phyloP scores from a whole-genome alignment of 2,797 vertebrate species.

The Brachyalestes nurse region DNA sequence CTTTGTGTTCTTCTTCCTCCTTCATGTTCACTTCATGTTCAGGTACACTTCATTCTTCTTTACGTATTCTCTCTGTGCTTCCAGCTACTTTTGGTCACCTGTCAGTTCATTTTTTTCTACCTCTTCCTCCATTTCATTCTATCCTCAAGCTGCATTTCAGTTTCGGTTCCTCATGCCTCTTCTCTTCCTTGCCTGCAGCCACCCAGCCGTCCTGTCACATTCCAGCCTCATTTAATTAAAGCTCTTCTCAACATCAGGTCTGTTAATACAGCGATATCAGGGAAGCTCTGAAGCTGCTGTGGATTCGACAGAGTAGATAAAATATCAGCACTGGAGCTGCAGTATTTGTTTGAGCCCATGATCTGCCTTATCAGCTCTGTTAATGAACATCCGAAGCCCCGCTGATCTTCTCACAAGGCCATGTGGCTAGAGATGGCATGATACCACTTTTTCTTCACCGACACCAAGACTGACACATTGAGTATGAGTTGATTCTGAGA shows the following conservation, averaged over 20 bases:
- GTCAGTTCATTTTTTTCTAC: not conserved
- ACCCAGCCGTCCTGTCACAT: not conserved
- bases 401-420: not conserved
- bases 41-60: not conserved
- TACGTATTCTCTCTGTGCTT: not conserved
- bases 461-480: not conserved
- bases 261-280: not conserved
- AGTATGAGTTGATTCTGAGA: not conserved
- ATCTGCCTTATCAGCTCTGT: constrained; percentile 5
- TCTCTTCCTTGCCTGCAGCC: not conserved
- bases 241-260: constrained; percentile 1
- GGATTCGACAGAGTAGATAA: not conserved
- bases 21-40: not conserved
- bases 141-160: not conserved
- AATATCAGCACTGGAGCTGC: constrained; percentile 3
- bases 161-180: not conserved
- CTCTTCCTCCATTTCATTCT: not conserved
- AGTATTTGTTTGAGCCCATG: not conserved
- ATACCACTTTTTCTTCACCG: not conserved
- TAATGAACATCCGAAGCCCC: not conserved
- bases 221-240: constrained; percentile 1
- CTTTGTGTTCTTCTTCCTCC: not conserved
- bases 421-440: not conserved
- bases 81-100: not conserved
- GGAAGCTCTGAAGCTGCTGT: not conserved